phyloP scores from a whole-genome alignment of 2,888 invertebrate species.

The Hipparchia sbordonii region DNA sequence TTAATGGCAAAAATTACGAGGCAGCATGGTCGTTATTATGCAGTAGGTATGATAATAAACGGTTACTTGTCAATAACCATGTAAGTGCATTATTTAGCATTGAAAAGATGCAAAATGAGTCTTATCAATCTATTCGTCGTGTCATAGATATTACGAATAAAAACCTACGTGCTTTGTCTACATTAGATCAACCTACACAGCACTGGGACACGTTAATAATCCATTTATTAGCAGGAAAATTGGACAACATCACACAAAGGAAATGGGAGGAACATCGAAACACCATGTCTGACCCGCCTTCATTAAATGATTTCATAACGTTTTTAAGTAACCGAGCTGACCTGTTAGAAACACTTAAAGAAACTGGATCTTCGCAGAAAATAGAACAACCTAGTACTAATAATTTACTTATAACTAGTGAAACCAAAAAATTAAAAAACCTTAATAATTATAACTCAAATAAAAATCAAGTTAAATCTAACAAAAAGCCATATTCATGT shows the following conservation, averaged over 20 bases:
- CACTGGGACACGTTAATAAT: constrained; percentile 35
- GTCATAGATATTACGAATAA: constrained; percentile 41
- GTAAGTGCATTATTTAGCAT: constrained; percentile 36
- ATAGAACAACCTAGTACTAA: not conserved
- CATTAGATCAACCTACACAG: constrained; percentile 23
- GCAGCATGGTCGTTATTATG: constrained; percentile 25
- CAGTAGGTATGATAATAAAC: constrained; percentile 29
- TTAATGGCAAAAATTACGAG: constrained; percentile 30
- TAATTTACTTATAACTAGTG: not conserved
- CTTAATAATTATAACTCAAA: not conserved
- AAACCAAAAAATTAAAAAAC: not conserved
- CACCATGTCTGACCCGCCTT: constrained; percentile 20
- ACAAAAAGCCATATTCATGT: not conserved
- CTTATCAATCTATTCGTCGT: constrained; percentile 26
- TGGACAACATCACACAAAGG: constrained; percentile 20
- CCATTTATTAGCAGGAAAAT: constrained; percentile 1
- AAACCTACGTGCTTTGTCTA: constrained; percentile 34
- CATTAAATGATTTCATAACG: constrained; percentile 17
- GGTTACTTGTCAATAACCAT: constrained; percentile 38
- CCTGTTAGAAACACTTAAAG: constrained; percentile 33
- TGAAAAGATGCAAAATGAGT: constrained; percentile 28
- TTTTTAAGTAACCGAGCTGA: constrained; percentile 27
- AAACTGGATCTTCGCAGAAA: not conserved
- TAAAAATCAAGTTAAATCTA: not conserved
- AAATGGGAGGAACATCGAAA: constrained; percentile 35